Evolutionary conservation across 2,113 vertebrate species (phyloP).

Genomic region (Tricholaema leucomelas): DNA sequence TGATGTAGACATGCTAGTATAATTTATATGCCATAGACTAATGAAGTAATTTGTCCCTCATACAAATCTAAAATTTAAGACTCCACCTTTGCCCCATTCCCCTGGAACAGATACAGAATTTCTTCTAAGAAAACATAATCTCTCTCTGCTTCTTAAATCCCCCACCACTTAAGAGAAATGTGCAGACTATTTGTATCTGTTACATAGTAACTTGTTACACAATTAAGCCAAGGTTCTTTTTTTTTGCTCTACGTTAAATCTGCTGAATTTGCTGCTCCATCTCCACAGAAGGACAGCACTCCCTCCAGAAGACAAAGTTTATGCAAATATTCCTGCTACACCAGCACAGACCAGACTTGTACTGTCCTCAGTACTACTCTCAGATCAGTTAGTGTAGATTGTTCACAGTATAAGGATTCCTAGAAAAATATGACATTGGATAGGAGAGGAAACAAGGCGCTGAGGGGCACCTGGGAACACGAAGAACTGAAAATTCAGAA

Average conservation of each 20-base stretch:
- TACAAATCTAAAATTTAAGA: constrained; percentile 2
- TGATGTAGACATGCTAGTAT: constrained; percentile 3
- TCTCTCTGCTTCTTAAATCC: not conserved
- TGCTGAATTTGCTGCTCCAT: not conserved
- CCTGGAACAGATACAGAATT: not conserved
- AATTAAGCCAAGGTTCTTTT: not conserved
- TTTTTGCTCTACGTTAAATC: constrained; percentile 22
- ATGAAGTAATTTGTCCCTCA: constrained; percentile 1
- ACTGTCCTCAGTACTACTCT: not conserved
- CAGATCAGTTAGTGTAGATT: not conserved
- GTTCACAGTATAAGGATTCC: not conserved
- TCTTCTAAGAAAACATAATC: constrained; percentile 28
- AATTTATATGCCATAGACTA: constrained; percentile 21
- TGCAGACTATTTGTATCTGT: constrained; percentile 5
- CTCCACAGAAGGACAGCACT: not conserved
- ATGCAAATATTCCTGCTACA: not conserved
- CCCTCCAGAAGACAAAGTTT: constrained; percentile 17
- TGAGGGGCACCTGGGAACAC: not conserved
- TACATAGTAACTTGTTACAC: not conserved
- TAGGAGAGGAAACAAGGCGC: not conserved
- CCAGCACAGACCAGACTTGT: not conserved
- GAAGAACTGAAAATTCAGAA: not conserved
- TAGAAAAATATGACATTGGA: not conserved
- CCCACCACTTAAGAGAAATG: constrained; percentile 28
- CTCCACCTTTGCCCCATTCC: not conserved